Percentiles rank a stretch among this genome's conserved stretches.
These are phyloP conservation scores for Pampusana beccarii DNA, from an alignment of 2,113 vertebrate species.

Conservation along the genomic window DNA sequence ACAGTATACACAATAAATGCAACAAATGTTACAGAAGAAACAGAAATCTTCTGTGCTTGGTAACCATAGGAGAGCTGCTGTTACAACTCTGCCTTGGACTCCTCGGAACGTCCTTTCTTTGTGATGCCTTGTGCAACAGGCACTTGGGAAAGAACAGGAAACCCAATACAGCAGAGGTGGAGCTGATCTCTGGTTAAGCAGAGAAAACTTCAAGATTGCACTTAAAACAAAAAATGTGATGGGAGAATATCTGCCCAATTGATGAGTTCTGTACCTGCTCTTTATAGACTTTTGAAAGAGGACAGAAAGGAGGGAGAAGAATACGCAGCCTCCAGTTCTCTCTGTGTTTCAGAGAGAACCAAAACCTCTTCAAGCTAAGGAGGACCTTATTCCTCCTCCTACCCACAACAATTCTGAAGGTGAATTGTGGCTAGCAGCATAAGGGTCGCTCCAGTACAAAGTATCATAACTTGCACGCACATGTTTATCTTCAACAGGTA, in stretches of 20 bases:
- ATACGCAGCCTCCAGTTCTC: background rate
- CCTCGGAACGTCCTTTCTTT: background rate
- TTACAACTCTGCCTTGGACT: background rate
- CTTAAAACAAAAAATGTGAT: background rate
- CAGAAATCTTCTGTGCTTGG: background rate
- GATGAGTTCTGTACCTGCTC: background rate
- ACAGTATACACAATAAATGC: accelerated
- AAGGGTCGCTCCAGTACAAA: background rate
- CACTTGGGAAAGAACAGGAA: background rate
- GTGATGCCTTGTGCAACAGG: background rate
- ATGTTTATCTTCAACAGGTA: background rate
- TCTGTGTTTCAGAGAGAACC: background rate
- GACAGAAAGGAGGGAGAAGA: background rate
- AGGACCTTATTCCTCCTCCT: background rate
- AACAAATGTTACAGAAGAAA: background rate
- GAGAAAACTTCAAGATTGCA: background rate
- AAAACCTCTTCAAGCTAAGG: background rate
- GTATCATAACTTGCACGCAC: background rate
- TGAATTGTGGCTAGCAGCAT: accelerated
- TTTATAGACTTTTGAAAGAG: background rate
- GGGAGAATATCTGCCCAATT: background rate
- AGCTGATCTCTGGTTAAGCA: background rate
- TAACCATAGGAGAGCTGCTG: background rate
- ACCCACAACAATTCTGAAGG: background rate
- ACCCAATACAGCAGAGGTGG: background rate